These are phyloP conservation scores for Epinephelus awoara DNA, from an alignment of 2,797 vertebrate genomes.

Conservation along the genomic window DNA sequence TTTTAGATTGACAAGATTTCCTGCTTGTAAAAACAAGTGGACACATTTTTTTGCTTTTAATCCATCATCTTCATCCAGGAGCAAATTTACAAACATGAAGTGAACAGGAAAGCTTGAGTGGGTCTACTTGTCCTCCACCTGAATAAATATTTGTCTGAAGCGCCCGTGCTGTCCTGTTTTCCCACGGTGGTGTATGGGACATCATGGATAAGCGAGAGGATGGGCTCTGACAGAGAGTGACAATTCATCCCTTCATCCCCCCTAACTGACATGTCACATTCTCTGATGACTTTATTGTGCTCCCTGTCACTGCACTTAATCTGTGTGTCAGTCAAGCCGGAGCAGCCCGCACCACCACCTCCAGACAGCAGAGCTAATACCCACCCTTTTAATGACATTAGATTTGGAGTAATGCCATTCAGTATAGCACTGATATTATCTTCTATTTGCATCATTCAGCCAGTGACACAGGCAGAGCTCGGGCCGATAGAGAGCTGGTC, in stretches of 20 bases:
- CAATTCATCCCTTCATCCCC: conserved; percentile 91
- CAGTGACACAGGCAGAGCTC: conserved; percentile 78
- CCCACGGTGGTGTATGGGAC: conserved; percentile 90
- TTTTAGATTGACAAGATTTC: neutral
- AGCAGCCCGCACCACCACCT: conserved; percentile 80
- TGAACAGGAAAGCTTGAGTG: conserved; percentile 74
- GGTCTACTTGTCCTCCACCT: conserved; percentile 77
- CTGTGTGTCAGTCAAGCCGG: conserved; percentile 89
- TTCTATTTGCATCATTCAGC: conserved; percentile 90
- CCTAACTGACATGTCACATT: conserved; percentile 93
- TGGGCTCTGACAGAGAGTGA: conserved; percentile 91
- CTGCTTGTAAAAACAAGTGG: conserved; percentile 38
- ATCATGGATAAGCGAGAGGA: conserved; percentile 90
- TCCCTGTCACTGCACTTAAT: conserved; percentile 94
- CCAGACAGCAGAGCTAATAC: conserved; percentile 85
- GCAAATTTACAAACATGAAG: conserved; percentile 68
- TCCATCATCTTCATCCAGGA: conserved; percentile 61
- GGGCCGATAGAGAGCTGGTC: conserved; percentile 84
- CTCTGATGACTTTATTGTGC: conserved; percentile 95
- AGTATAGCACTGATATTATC: conserved; percentile 86
- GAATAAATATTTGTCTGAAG: conserved; percentile 84
- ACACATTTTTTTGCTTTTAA: conserved; percentile 23
- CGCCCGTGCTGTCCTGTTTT: conserved; percentile 78
- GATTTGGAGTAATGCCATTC: conserved; percentile 90
- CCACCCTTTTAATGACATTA: conserved; percentile 91